Conservation (phyloP, 2,113 vertebrate species). For the Chaetodon trifascialis region DNA sequence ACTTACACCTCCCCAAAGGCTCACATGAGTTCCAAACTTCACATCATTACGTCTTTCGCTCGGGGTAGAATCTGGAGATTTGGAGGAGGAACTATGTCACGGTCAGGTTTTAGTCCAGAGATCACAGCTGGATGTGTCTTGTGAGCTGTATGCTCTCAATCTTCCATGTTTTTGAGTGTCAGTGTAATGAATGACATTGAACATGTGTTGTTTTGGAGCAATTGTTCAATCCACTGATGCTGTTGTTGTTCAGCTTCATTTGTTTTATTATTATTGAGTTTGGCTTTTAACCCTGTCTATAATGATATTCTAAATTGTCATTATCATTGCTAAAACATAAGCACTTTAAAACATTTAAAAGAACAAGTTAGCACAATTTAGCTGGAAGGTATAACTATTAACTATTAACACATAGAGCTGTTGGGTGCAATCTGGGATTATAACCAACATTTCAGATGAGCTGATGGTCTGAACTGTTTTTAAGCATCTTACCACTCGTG, state of each 20-base stretch:
- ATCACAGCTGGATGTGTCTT: conserved; percentile 49
- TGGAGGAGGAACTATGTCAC: not conserved
- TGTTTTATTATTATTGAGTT: not conserved
- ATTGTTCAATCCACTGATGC: not conserved
- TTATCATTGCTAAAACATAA: not conserved
- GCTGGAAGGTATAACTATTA: not conserved
- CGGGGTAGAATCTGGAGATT: not conserved
- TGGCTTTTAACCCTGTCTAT: not conserved
- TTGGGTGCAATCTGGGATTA: not conserved
- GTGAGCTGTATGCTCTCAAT: conserved; percentile 1
- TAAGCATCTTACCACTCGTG: not conserved
- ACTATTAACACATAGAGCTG: not conserved
- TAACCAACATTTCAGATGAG: not conserved
- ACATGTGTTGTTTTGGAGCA: not conserved
- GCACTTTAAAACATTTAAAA: not conserved
- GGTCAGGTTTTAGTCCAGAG: conserved; percentile 18
- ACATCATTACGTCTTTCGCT: not conserved
- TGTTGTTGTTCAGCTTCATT: not conserved
- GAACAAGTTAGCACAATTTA: not conserved
- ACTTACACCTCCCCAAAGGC: not conserved
- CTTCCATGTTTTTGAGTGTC: not conserved
- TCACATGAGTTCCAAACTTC: not conserved
- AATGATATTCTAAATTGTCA: not conserved
- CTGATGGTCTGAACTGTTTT: not conserved
- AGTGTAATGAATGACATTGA: not conserved